Evolutionary conservation across 2,113 vertebrate species (phyloP), one percentile per base, ranked within the genome.

Genomic region (Hyaena hyaena): DNA sequence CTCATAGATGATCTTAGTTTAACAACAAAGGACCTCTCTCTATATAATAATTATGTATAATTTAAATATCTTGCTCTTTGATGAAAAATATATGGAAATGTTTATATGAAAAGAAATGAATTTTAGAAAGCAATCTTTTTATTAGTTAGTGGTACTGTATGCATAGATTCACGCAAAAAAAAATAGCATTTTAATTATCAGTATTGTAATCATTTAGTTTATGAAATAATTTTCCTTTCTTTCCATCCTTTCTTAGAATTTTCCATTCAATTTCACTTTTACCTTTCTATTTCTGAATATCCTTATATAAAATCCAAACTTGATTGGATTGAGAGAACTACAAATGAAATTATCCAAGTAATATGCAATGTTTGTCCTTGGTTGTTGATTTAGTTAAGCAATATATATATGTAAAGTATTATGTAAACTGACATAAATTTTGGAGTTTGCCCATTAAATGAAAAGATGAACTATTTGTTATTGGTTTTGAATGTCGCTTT

Each of bases 251-350:
- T 80, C 94, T 77, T 48, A 88, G 5, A 85, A 12, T 43, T 83
- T 92, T 93, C 53, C 48, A 93, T 58, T 96, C 68, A 92, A 55
- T 63, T 95, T 93, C 23, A 76, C 11, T 19, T 84, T 89, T 76
- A 43, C 21, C 1, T 84, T 84, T 92, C 69, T 88, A 86, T 68
- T 85, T 33, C 15, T 86, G 14, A 76, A 63, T 77, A 28, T 4
- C 14, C 58, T 33, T 95, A 26, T 83, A 45, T 71, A 71, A 88
- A 92, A 39, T 73, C 55, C 17, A 35, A 71, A 68, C 9, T 50
- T 74, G 48, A 86, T 65, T 96, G 23, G 21, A 26, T 45, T 96
- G 3, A 61, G 61, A 68, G 71, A 93, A 14, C 31, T 84, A 61
- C 39, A 53, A 26, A 82, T 93, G 23, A 93, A 88, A 93, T 76